Conservation (phyloP, 2,888 invertebrate genomes). For the Cinara cedri region DNA sequence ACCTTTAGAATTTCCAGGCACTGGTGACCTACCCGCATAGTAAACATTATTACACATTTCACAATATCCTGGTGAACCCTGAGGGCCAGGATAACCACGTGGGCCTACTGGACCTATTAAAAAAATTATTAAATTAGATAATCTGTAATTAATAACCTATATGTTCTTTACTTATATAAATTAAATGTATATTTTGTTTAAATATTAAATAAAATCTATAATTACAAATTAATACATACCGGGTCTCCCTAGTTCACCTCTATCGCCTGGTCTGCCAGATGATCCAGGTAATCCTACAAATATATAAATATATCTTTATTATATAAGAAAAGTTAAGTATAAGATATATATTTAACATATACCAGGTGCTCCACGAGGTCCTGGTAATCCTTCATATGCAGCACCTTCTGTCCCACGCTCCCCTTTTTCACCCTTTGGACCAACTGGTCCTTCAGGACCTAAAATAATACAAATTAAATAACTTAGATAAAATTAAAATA, state of each 20-base stretch:
- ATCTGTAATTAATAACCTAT: too few species aligned
- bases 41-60: conserved; percentile 58
- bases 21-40: conserved; percentile 34
- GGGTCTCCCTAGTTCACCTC: conserved; percentile 77
- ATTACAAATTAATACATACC: conserved; percentile 64
- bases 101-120: conserved; percentile 56
- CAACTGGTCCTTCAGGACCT: conserved; percentile 68
- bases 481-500: neutral
- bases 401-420: conserved; percentile 75
- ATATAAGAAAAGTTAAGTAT: too few species aligned
- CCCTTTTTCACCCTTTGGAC: conserved; percentile 77
- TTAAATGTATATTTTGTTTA: neutral
- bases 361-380: conserved; percentile 75
- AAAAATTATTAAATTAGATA: neutral
- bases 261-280: conserved; percentile 76
- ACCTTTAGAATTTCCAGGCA: conserved; percentile 57
- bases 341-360: conserved; percentile 57
- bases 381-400: conserved; percentile 76
- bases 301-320: conserved; percentile 4
- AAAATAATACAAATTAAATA: neutral
- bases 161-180: neutral
- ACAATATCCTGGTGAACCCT: conserved; percentile 58
- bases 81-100: conserved; percentile 55
- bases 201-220: too few species aligned
- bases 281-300: conserved; percentile 71